These are phyloP conservation scores for Coenonympha glycerion DNA, from an alignment of 2,888 invertebrate genomes.

Conservation along the genomic window DNA sequence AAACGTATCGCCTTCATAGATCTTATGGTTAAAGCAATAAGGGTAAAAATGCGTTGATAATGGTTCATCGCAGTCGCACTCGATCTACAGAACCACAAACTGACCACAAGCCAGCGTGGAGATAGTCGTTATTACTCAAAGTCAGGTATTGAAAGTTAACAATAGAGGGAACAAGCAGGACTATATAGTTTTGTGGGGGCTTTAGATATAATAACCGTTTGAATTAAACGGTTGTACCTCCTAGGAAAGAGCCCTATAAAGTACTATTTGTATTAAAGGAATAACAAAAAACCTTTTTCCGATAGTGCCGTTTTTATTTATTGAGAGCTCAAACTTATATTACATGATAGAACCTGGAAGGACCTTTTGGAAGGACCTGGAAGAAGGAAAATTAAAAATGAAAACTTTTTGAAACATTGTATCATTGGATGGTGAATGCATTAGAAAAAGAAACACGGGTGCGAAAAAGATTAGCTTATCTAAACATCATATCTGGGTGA, in stretches of 20 bases:
- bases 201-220: slow-evolving; percentile 45
- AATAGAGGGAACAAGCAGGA: slow-evolving; percentile 42
- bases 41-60: slow-evolving; percentile 12
- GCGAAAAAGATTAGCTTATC: too few species aligned
- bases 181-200: slow-evolving; percentile 48
- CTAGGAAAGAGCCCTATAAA: background rate
- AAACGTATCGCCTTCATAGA: slow-evolving; percentile 1
- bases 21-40: slow-evolving; percentile 4
- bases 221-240: background rate
- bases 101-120: slow-evolving; percentile 31
- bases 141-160: slow-evolving; percentile 58
- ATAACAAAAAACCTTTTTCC: too few species aligned
- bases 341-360: too few species aligned
- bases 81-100: slow-evolving; percentile 27
- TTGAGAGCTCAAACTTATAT: too few species aligned
- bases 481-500: too few species aligned
- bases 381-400: too few species aligned
- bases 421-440: too few species aligned
- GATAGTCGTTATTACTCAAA: slow-evolving; percentile 51
- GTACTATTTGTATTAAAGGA: too few species aligned
- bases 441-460: too few species aligned
- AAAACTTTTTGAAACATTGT: too few species aligned
- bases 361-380: too few species aligned
- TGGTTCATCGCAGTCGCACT: slow-evolving; percentile 1
- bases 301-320: too few species aligned